Conservation (phyloP, 2,797 vertebrate species). For the Lacerta agilis region DNA sequence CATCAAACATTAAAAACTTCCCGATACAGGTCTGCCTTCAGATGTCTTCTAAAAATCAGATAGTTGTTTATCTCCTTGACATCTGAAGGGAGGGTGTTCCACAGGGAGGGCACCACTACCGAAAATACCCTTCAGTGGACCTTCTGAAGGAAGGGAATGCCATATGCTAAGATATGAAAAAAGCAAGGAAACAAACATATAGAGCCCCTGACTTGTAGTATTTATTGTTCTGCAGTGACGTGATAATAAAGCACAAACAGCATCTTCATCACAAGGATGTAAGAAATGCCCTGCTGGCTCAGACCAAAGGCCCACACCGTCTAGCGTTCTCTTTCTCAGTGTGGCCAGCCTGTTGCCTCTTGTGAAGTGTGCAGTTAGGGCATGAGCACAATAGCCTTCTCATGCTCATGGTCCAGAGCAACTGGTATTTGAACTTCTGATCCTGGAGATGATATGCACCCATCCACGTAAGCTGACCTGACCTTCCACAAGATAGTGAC, state of each 20-base stretch:
- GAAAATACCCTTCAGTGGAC: too few relatives aligned
- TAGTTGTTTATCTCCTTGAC: too few relatives aligned
- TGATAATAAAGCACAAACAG: background rate
- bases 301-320: background rate
- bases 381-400: background rate
- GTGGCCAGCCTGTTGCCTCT: background rate
- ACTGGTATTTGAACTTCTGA: too few relatives aligned
- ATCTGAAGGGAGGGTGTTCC: too few relatives aligned
- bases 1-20: too few relatives aligned
- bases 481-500: rapidly evolving
- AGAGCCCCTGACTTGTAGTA: background rate
- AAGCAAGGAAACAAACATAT: background rate
- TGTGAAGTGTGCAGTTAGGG: background rate
- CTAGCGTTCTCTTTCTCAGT: background rate
- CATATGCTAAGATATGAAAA: background rate
- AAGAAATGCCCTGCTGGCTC: background rate
- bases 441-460: too few relatives aligned
- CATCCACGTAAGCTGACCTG: too few relatives aligned
- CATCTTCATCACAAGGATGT: background rate
- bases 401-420: background rate
- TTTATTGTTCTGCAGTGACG: background rate
- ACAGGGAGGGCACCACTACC: too few relatives aligned
- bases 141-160: background rate
- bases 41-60: too few relatives aligned
- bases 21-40: too few relatives aligned